Evolutionary conservation across 2,797 vertebrate genomes (phyloP).

Genomic region (Remorina albescens): DNA sequence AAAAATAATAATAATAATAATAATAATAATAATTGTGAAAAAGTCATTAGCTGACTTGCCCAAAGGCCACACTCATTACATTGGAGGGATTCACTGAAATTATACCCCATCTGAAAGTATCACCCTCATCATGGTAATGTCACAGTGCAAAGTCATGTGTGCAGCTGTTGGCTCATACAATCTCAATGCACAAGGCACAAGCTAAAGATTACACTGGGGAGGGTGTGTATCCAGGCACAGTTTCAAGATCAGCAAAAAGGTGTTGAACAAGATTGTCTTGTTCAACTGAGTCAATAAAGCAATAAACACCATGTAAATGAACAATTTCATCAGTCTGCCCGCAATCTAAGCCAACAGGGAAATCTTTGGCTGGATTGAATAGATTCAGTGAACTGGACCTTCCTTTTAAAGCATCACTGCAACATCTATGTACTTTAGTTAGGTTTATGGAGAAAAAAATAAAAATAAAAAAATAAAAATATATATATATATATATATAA

Average conservation of each 20-base stretch:
- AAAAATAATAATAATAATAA: background rate
- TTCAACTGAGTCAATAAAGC: too few species aligned
- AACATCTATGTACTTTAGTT: background rate
- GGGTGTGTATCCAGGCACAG: background rate
- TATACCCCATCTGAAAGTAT: conserved; percentile 21
- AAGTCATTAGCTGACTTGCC: conserved; percentile 3
- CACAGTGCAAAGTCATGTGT: conserved; percentile 80
- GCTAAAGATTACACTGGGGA: conserved; percentile 29
- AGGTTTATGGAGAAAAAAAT: conserved; percentile 6
- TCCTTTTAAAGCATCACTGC: conserved; percentile 7
- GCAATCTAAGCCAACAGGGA: background rate
- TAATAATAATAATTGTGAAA: conserved; percentile 2
- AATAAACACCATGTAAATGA: too few species aligned
- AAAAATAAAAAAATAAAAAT: background rate
- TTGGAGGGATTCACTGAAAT: conserved; percentile 23
- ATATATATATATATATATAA: too few species aligned
- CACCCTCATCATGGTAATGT: conserved; percentile 43
- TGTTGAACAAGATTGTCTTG: too few species aligned
- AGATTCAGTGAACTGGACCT: background rate
- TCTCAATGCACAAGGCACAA: conserved; percentile 79
- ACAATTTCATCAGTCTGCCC: background rate
- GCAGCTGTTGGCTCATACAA: conserved; percentile 68
- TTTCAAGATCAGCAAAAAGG: conserved; percentile 18
- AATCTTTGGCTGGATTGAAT: conserved; percentile 31
- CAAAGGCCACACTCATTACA: conserved; percentile 20